Conservation (phyloP, 2,797 vertebrate genomes). For the Malacoctenus gilli region DNA sequence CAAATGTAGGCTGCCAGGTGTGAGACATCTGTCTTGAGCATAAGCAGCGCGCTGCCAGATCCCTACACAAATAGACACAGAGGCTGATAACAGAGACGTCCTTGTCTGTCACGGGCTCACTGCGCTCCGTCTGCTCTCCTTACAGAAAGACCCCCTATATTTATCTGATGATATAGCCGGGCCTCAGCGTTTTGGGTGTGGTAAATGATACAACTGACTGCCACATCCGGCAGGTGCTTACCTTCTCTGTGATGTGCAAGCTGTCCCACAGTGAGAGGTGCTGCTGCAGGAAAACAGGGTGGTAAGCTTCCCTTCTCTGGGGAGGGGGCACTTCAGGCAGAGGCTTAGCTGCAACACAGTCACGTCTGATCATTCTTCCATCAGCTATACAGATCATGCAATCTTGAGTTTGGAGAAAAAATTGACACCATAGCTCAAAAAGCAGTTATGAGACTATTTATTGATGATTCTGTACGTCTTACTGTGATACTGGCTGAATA, state of each 20-base stretch:
- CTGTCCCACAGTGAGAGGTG: constrained; percentile 79
- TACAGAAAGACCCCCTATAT: neutral
- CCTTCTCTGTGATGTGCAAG: constrained; percentile 70
- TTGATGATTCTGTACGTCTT: constrained; percentile 44
- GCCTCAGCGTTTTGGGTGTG: constrained; percentile 5
- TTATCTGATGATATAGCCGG: neutral
- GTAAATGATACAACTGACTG: constrained; percentile 10
- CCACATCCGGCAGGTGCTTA: constrained; percentile 28
- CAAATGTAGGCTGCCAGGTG: constrained; percentile 9
- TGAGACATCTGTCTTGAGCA: constrained; percentile 30
- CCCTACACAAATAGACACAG: constrained; percentile 1
- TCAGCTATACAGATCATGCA: neutral
- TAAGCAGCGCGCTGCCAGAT: constrained; percentile 9
- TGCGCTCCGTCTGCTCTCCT: neutral
- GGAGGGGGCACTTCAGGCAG: constrained; percentile 65
- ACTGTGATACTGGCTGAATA: constrained; percentile 87
- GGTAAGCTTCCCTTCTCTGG: constrained; percentile 58
- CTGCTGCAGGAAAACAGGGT: constrained; percentile 61
- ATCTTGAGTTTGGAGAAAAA: too few relatives aligned
- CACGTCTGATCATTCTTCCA: constrained; percentile 5
- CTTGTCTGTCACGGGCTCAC: constrained; percentile 1
- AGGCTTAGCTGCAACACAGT: constrained; percentile 59
- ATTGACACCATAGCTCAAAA: too few relatives aligned
- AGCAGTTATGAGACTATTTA: too few relatives aligned
- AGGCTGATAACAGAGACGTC: constrained; percentile 4